These are phyloP conservation scores for Micropoecilia bifurca DNA, from an alignment of 2,797 vertebrate genomes.

Conservation along the genomic window DNA sequence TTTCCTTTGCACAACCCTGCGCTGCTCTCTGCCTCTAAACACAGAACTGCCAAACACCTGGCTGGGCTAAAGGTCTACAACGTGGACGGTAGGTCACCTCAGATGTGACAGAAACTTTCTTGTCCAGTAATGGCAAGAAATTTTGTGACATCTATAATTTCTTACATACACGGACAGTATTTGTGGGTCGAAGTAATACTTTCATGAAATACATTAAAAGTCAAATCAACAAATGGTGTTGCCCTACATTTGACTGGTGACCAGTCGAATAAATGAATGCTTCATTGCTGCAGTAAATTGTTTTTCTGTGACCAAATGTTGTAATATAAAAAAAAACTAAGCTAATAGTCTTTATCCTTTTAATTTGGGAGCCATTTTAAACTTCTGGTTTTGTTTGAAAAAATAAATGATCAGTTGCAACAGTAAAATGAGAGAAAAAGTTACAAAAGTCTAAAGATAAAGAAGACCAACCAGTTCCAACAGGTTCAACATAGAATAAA, in stretches of 20 bases:
- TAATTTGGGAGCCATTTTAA: background rate
- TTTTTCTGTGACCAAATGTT: background rate
- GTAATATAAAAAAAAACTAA: too few relatives aligned
- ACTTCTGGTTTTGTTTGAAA: background rate
- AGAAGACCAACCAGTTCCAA: background rate
- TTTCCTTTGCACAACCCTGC: slow-evolving; percentile 93
- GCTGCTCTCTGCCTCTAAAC: slow-evolving; percentile 90
- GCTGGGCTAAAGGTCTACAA: slow-evolving; percentile 94
- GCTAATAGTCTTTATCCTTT: background rate
- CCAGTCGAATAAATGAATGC: background rate
- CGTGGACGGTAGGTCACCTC: slow-evolving; percentile 88
- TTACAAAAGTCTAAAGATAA: background rate
- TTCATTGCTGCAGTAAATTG: background rate
- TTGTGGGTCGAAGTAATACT: background rate
- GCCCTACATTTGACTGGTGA: background rate
- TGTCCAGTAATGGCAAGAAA: background rate
- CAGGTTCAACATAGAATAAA: background rate
- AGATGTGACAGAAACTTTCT: background rate
- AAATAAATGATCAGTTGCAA: background rate
- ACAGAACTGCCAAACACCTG: slow-evolving; percentile 91
- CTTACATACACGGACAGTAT: too few relatives aligned
- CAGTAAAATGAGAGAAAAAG: background rate
- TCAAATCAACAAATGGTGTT: background rate
- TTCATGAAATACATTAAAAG: background rate
- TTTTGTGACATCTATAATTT: background rate